Evolutionary conservation across 92 coral and sea anemone species (phyloP), one percentile per base, ranked within the genome.

Genomic region (Phenganax marumi): DNA sequence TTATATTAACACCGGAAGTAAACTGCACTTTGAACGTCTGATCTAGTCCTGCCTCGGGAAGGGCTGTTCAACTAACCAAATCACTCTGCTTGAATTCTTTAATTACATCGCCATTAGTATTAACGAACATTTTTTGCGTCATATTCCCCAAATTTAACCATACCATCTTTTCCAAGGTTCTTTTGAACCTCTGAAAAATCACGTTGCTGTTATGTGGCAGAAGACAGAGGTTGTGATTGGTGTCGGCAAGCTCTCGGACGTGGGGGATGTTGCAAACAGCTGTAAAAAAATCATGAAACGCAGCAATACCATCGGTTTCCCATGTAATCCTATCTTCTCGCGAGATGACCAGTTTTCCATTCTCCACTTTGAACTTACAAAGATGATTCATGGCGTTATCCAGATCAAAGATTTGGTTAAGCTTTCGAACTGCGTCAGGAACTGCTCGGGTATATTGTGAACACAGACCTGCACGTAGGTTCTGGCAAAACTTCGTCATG

Each of bases 111-210:
- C 83, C 83, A 0, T 61, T 17, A 17, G 24, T 3, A 17, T 78
- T 60, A 17, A 62, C 49, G 12, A 78, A 78, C 71, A 64, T 78
- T 1, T 11, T 50, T 33, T 78, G 72, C 48, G 47, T 16, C 52
- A 66, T 48, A 72, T 78, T 50, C 19, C 83, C 73, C 83, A 78
- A 48, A 49, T 11, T 46, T 43, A 57, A 17, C 81, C 81, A 76
- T n/a, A 78, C 22, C 58, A 78, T 78, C 83, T 78, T 78, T 58
- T 78, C 7, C 33, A 78, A 4, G 72, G 83, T 78, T 61, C 57
- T 78, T 49, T 78, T 78, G 22, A 78, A 64, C 73, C 50, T 78
- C 83, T 78, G 49, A n/a, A 78, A 72, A 8, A 78, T 53, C n/a
- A 58, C n/a, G 43, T 58, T 58, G 24, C 82, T 77, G 19, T 77